Evolutionary conservation across 2,888 invertebrate genomes (phyloP).

Genomic region (Drepana falcataria): DNA sequence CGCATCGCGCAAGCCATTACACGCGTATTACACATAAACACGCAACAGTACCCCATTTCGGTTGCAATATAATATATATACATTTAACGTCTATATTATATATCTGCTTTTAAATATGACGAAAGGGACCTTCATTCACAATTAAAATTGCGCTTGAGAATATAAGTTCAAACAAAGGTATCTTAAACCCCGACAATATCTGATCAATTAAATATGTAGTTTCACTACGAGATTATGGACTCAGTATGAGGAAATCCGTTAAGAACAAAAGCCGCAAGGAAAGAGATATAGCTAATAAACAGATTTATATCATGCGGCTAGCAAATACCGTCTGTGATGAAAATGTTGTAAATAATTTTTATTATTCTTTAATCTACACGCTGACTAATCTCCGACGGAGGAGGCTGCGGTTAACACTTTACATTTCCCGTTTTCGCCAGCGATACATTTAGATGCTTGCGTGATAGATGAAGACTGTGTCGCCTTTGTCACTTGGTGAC

Average conservation of each 20-base stretch:
- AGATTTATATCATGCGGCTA: no score
- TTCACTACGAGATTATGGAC: neutral
- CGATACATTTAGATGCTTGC: no score
- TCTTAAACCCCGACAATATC: neutral
- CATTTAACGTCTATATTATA: constrained; percentile 1
- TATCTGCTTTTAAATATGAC: neutral
- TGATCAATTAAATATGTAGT: neutral
- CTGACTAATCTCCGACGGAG: no score
- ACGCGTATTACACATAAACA: constrained; percentile 13
- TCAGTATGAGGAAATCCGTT: neutral
- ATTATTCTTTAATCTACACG: no score
- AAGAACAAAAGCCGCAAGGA: neutral
- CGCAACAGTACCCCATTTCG: constrained; percentile 2
- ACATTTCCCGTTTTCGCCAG: no score
- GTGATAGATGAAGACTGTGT: no score
- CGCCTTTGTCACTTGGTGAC: no score
- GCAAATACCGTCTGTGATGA: no score
- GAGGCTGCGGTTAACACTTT: no score
- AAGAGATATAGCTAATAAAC: neutral
- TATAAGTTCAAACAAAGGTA: neutral
- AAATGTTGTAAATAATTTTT: no score
- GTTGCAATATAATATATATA: constrained; percentile 4
- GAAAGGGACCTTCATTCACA: neutral
- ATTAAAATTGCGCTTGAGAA: constrained; percentile 1
- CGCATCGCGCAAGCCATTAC: constrained; percentile 12